Evolutionary conservation across 2,888 invertebrate species (phyloP).

Genomic region (Mythimna ferrago): DNA sequence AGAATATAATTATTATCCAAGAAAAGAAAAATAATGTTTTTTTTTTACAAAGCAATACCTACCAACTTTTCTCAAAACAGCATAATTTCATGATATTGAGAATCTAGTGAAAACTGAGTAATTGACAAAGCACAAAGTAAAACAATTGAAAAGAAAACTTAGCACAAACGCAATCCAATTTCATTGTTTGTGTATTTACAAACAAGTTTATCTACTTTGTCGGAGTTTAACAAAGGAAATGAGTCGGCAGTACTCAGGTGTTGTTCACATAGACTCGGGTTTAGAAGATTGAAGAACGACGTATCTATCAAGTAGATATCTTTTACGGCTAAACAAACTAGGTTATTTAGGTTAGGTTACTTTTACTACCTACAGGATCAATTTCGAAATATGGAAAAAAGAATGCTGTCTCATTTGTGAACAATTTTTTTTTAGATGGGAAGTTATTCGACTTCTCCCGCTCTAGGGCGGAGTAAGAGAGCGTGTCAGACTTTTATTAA

Average conservation of each 20-base stretch:
- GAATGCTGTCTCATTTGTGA: no score
- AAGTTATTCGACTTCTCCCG: no score
- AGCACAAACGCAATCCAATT: constrained; percentile 58
- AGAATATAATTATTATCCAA: no score
- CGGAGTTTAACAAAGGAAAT: constrained; percentile 58
- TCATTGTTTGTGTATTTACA: constrained; percentile 60
- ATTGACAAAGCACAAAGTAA: constrained; percentile 35
- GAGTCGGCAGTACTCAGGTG: constrained; percentile 51
- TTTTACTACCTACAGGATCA: no score
- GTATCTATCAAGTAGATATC: constrained; percentile 8
- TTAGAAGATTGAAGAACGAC: constrained; percentile 17
- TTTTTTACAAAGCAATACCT: no score
- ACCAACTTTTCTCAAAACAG: neutral
- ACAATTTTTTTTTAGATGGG: no score
- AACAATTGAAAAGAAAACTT: constrained; percentile 54
- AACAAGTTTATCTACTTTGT: constrained; percentile 56
- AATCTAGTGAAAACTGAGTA: neutral
- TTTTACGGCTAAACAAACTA: neutral
- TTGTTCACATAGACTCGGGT: constrained; percentile 30
- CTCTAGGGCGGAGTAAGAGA: no score
- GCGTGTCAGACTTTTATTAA: no score
- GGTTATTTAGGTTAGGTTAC: neutral
- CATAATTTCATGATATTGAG: neutral
- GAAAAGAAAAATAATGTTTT: neutral
- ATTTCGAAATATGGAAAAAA: no score